phyloP scores from a whole-genome alignment of 2,797 vertebrate species.

The Cercopithecus petaurista region DNA sequence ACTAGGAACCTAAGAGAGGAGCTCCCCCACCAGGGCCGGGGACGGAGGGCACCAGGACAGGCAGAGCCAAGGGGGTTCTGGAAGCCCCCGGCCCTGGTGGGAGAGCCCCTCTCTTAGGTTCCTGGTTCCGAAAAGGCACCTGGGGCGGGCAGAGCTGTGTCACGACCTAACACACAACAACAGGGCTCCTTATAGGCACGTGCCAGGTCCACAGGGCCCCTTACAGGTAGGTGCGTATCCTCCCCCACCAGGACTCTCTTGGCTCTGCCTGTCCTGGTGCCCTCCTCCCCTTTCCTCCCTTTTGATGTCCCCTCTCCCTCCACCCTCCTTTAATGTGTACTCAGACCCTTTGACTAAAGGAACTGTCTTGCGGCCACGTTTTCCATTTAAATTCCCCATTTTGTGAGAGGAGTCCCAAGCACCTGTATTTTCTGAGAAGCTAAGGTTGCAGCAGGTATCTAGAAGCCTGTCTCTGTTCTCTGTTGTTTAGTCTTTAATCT shows the following conservation, averaged over 20 bases:
- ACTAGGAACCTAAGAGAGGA: not conserved
- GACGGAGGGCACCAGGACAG: no score
- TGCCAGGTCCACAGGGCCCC: no score
- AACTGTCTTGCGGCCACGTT: no score
- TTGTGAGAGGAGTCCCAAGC: not conserved
- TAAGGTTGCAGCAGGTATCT: fast-evolving
- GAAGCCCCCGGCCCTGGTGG: no score
- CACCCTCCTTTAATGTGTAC: fast-evolving
- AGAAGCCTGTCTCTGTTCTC: not conserved
- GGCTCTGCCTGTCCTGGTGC: fast-evolving
- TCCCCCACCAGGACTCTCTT: not conserved
- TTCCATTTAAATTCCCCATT: not conserved
- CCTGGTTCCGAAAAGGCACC: fast-evolving
- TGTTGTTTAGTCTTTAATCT: not conserved
- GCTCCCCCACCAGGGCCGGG: fast-evolving
- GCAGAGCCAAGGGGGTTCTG: no score
- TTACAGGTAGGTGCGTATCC: no score
- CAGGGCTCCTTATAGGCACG: no score
- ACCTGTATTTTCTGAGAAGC: not conserved
- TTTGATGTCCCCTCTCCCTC: fast-evolving
- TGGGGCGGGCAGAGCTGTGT: not conserved
- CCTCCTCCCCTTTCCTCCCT: no score
- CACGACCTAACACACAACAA: no score
- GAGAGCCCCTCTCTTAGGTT: not conserved
- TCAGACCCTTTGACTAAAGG: not conserved